Evolutionary conservation across 2,113 vertebrate genomes (phyloP).

Genomic region (Syngnathus typhle): DNA sequence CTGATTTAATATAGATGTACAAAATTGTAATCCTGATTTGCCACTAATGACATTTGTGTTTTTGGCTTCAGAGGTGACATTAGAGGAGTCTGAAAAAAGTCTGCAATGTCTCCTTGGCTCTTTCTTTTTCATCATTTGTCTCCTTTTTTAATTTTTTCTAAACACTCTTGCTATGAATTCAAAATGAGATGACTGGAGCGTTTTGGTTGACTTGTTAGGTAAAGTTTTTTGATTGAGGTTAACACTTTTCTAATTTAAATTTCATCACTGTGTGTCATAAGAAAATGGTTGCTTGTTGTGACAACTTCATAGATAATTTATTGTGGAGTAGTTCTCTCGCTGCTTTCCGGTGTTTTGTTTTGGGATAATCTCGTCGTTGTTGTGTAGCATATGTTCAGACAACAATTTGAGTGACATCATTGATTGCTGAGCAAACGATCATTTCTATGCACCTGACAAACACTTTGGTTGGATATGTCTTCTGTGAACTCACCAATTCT

Average conservation of each 20-base stretch:
- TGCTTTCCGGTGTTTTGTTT: not conserved
- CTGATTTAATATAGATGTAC: slow-evolving; percentile 28
- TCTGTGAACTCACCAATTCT: not conserved
- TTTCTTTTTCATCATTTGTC: slow-evolving; percentile 7
- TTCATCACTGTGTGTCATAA: not conserved
- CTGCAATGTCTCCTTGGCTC: slow-evolving; percentile 15
- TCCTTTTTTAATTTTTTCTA: slow-evolving; percentile 19
- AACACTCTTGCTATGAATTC: not conserved
- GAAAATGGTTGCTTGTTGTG: not conserved
- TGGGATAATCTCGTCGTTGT: not conserved
- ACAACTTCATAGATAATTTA: slow-evolving; percentile 3
- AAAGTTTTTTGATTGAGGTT: not conserved
- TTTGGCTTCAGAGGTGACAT: slow-evolving; percentile 29
- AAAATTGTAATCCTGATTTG: slow-evolving; percentile 27
- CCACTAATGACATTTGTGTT: slow-evolving; percentile 29
- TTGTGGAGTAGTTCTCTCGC: not conserved
- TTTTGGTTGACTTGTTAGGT: not conserved
- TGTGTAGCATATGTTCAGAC: not conserved
- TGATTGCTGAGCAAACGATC: too few species aligned
- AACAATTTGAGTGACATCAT: not conserved
- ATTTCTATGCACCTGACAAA: not conserved
- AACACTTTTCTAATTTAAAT: not conserved
- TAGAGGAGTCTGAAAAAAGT: slow-evolving; percentile 21
- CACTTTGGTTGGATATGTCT: not conserved
- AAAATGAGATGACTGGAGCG: slow-evolving; percentile 3